Conservation (phyloP, 2,113 vertebrate species). For the Perca fluviatilis region DNA sequence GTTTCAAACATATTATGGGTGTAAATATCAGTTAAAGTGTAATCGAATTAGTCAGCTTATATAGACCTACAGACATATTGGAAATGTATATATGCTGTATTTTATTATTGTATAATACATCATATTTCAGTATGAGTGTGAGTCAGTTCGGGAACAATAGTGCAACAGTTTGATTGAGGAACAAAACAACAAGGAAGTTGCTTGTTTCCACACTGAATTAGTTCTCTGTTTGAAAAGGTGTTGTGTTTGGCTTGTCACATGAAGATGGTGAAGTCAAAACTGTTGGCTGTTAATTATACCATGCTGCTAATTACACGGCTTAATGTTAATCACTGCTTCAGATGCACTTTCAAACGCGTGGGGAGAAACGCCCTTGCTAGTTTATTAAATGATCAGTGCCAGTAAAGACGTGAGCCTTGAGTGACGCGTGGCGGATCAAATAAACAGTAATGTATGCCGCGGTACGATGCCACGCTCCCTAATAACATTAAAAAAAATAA, state of each 20-base stretch:
- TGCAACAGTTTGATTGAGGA: neutral
- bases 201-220: neutral
- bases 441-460: conserved; percentile 7
- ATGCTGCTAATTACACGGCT: conserved; percentile 6
- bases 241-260: neutral
- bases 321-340: conserved; percentile 18
- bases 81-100: too few relatives aligned
- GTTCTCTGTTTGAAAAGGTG: neutral
- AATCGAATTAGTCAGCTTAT: neutral
- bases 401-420: neutral
- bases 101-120: neutral
- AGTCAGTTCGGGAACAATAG: neutral
- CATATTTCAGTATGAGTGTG: neutral
- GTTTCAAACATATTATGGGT: neutral
- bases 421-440: conserved; percentile 25
- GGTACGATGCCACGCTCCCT: neutral
- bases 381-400: conserved; percentile 37
- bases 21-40: neutral
- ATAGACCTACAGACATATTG: too few relatives aligned
- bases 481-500: neutral
- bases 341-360: conserved; percentile 17
- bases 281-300: conserved; percentile 34
- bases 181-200: neutral
- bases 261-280: conserved; percentile 12
- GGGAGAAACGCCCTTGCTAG: neutral